These are phyloP conservation scores for Leptopilina myrica DNA, from an alignment of 2,888 invertebrate genomes.

Conservation along the genomic window DNA sequence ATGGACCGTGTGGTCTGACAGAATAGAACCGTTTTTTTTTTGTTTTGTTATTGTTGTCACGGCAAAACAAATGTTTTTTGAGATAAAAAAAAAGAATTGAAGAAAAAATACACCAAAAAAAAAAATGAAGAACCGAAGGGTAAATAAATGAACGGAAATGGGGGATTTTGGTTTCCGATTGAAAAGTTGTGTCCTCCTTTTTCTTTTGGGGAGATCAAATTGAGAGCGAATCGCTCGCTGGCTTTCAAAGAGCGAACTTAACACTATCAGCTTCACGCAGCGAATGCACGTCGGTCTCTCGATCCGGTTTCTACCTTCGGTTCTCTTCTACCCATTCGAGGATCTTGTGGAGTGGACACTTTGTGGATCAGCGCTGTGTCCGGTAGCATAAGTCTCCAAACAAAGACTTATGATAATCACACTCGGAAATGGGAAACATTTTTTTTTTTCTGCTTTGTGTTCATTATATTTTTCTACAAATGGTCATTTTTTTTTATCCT, in stretches of 20 bases:
- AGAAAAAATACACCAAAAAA: no score
- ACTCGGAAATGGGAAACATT: not conserved
- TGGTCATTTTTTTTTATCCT: no score
- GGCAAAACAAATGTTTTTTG: not conserved
- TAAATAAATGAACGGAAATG: constrained; percentile 19
- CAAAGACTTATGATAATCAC: constrained; percentile 12
- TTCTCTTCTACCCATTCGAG: constrained; percentile 49
- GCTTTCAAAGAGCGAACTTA: constrained; percentile 44
- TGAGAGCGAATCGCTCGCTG: constrained; percentile 46
- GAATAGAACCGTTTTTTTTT: constrained; percentile 14
- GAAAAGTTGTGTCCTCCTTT: not conserved
- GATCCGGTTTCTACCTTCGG: constrained; percentile 52
- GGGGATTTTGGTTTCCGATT: not conserved
- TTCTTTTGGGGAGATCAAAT: not conserved
- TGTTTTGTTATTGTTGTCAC: not conserved
- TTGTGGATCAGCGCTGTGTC: constrained; percentile 49
- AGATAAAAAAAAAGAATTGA: not conserved
- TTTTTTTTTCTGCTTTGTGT: no score
- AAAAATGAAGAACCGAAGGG: no score
- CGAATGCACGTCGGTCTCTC: constrained; percentile 46
- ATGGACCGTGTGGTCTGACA: constrained; percentile 29
- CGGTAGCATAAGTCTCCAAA: constrained; percentile 27
- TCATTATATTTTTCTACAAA: no score
- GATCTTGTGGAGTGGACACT: constrained; percentile 54
- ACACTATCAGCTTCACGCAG: constrained; percentile 49